Conservation (phyloP, 2,113 vertebrate genomes). For the Cygnus buccinator region DNA sequence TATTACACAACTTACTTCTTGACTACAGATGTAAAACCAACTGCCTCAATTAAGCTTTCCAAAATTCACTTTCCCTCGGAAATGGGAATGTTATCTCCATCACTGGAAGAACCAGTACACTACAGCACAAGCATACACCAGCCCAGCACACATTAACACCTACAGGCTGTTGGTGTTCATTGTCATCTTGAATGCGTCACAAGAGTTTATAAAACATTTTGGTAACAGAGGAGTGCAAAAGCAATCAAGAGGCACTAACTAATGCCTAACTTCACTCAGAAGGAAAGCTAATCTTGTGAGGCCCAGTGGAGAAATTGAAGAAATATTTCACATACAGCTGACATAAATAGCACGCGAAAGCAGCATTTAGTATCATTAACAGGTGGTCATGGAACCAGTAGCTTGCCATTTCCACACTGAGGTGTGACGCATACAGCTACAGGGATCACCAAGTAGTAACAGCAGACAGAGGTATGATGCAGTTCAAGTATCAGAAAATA, state of each 20-base stretch:
- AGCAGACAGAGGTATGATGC: not conserved
- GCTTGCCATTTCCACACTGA: constrained; percentile 11
- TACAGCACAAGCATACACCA: not conserved
- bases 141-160: not conserved
- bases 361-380: constrained; percentile 43
- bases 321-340: constrained; percentile 29
- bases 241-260: not conserved
- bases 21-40: not conserved
- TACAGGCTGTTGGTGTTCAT: not conserved
- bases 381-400: constrained; percentile 25
- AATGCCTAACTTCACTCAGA: not conserved
- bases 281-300: not conserved
- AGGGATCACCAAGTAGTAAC: not conserved
- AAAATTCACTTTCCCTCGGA: not conserved
- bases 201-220: not conserved
- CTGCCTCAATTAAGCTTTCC: not conserved
- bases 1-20: not conserved
- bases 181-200: not conserved
- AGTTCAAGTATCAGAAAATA: not conserved
- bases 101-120: not conserved
- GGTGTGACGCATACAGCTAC: not conserved
- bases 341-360: constrained; percentile 50
- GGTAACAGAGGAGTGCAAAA: not conserved
- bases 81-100: not conserved
- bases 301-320: not conserved